Evolutionary conservation across 1,140 invertebrate species (phyloP).

Genomic region (Yoshiicerus persimilis): DNA sequence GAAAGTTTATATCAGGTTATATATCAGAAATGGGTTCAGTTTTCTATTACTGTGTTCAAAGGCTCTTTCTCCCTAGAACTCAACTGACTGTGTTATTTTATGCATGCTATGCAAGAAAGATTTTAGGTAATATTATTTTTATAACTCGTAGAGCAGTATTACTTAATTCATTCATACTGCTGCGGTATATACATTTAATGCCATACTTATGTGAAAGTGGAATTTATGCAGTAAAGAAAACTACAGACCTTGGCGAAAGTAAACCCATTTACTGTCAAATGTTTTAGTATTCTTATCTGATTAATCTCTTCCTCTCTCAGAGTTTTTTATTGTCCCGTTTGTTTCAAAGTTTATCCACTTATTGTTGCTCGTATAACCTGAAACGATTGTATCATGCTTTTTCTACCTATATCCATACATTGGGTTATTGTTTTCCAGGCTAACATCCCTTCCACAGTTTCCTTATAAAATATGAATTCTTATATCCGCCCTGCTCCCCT

Average conservation of each 20-base stretch:
- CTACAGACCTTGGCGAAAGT: not conserved
- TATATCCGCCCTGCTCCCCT: not conserved
- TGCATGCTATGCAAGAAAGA: not conserved
- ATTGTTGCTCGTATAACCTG: not conserved
- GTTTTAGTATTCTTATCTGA: conserved; percentile 11
- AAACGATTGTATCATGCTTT: not conserved
- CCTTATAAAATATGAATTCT: too few species aligned
- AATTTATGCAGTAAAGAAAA: not conserved
- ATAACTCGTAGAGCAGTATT: not conserved
- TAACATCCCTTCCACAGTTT: too few species aligned
- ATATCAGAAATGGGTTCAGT: not conserved
- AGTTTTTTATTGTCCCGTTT: conserved; percentile 17
- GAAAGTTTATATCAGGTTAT: not conserved
- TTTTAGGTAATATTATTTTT: too few species aligned
- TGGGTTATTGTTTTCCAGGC: not conserved
- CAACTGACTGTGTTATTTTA: too few species aligned
- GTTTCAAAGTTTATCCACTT: conserved; percentile 10
- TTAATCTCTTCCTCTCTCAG: not conserved
- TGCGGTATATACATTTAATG: too few species aligned
- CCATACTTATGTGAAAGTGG: not conserved
- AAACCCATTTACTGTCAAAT: not conserved
- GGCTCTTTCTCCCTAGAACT: not conserved
- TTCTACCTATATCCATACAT: not conserved
- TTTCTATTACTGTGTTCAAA: too few species aligned
- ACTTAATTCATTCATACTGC: not conserved